Base-by-base conservation (phyloP, 2,113 vertebrate genomes). In the Apistogramma diplotaenia region DNA sequence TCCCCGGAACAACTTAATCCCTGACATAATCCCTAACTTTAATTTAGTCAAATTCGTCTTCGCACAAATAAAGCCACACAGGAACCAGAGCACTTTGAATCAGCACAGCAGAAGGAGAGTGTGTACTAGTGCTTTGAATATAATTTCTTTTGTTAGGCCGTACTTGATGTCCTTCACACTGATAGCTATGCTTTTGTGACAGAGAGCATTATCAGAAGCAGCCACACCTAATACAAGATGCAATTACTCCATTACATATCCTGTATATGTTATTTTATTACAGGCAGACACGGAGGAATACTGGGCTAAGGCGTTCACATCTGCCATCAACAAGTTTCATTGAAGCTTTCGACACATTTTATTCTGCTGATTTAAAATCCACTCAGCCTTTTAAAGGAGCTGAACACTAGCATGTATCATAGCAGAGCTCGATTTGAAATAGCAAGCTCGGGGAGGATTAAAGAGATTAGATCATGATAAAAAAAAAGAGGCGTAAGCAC, bases 1-100 rank as follows among this genome's bases (percentile, higher is more conserved):
- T 92, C 91, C 84, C 62, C 85, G 88, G 91, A 93, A 94, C 94
- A 94, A 94, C 92, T 94, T 95, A 95, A 95, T 94, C 94, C 94
- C 85, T 85, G 67, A 87, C 93, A 93, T 95, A 95, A 95, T 94
- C 94, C 94, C 79, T 83, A 89, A 93, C 89, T 95, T 94, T 93
- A 92, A 94, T 94, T 94, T 94, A 91, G 89, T 93, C 87, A 91
- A 91, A 94, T 93, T 91, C 92, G 62, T 93, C 90, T 92, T 91
- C 87, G 43, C 87, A 87, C 83, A 88, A 88, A 92, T 93, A 92
- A 85, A 91, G 73, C 85, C 86, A 79, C 83, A 87, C 72, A 84
- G 77, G 76, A 82, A 83, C 84, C 78, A 59, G 78, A 90, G 85
- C 56, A 40, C 83, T 92, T 88, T 81, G 74, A 91, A 84, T 87